Percentiles rank a stretch among this genome's conserved stretches.
Evolutionary conservation across 1,140 invertebrate species (phyloP).

Genomic region (Protaetia brevitarsis): DNA sequence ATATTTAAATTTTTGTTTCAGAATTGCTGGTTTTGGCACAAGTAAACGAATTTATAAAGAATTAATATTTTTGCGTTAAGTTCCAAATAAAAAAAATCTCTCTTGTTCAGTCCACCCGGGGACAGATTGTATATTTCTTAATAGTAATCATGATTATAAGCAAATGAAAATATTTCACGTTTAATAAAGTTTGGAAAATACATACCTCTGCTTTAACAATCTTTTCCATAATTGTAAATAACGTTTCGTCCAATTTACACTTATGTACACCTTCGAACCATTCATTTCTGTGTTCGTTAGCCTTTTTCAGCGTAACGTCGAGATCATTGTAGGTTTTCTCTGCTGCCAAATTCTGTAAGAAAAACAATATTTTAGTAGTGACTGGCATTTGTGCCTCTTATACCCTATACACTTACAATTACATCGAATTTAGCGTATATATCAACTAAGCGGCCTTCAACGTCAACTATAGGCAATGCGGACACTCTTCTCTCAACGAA

Average conservation of each 20-base stretch:
- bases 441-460: constrained; percentile 86
- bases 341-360: constrained; percentile 92
- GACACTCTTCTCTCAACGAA: constrained; percentile 97
- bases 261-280: constrained; percentile 98
- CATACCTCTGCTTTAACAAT: constrained; percentile 94
- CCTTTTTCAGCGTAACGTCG: constrained; percentile 91
- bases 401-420: constrained; percentile 75
- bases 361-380: neutral
- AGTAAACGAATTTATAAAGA: no score
- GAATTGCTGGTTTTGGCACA: no score
- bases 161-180: constrained; percentile 24
- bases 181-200: constrained; percentile 1
- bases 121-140: no score
- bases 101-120: no score
- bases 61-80: no score
- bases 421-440: constrained; percentile 99
- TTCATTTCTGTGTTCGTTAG: constrained; percentile 93
- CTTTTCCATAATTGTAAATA: constrained; percentile 89
- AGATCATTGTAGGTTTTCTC: constrained; percentile 99
- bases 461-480: constrained; percentile 89
- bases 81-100: no score
- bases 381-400: neutral
- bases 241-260: constrained; percentile 86
- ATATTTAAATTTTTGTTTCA: no score
- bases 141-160: no score